phyloP scores from a whole-genome alignment of 1,140 invertebrate genomes.

The Drosophila rhopaloa region DNA sequence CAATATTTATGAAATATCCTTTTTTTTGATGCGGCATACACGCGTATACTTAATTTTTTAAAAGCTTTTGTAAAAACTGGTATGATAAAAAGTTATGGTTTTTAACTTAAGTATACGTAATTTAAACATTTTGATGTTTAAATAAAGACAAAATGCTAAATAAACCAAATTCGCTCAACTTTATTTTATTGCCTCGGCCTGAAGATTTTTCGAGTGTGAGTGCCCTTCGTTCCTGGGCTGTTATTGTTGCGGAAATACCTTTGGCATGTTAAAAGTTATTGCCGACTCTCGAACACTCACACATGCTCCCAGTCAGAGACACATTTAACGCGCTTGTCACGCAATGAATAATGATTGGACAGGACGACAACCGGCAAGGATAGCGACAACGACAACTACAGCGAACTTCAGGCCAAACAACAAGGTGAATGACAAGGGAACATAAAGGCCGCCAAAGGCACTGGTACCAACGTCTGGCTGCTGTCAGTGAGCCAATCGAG shows the following conservation, averaged over 20 bases:
- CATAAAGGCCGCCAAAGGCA: conserved; percentile 1
- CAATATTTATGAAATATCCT: too few relatives aligned
- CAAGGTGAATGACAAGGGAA: conserved; percentile 25
- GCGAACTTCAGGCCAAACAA: conserved; percentile 10
- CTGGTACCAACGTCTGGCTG: conserved; percentile 62
- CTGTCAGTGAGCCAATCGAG: conserved; percentile 75
- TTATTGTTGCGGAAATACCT: conserved; percentile 68
- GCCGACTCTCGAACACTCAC: conserved; percentile 45
- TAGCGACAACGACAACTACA: conserved; percentile 22
- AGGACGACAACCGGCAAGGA: conserved; percentile 44
- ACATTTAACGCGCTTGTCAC: conserved; percentile 80
- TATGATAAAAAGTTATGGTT: too few relatives aligned
- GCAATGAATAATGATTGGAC: conserved; percentile 82
- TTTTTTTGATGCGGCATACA: too few relatives aligned
- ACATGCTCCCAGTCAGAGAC: conserved; percentile 29
- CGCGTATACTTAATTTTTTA: background rate
- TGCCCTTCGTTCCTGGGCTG: conserved; percentile 27
- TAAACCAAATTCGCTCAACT: background rate
- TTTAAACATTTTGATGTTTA: background rate
- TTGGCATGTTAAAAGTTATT: conserved; percentile 73
- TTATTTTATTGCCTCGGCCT: background rate
- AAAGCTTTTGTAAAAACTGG: background rate
- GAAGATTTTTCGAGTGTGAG: conserved; percentile 40
- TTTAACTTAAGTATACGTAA: too few relatives aligned
- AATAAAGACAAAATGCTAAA: background rate